A percentile compares a stretch with the other conserved stretches of the same genome.
These are phyloP conservation scores for Panonychus citri DNA, from an alignment of 1,140 invertebrate genomes.

Conservation along the genomic window DNA sequence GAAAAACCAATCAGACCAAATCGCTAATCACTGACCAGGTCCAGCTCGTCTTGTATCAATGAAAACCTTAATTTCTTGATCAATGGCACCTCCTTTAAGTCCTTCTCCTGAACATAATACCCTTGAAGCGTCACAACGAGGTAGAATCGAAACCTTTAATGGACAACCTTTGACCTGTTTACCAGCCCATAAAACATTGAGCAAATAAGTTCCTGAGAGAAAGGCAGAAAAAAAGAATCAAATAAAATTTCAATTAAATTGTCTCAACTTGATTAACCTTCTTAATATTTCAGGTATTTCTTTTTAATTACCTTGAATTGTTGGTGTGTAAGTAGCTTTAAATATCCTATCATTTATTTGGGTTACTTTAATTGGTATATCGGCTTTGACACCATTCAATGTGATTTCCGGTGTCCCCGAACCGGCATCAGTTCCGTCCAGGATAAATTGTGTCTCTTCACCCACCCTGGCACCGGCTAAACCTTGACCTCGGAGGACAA, in stretches of 20 bases:
- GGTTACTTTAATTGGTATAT: constrained; percentile 34
- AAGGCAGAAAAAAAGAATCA: constrained; percentile 16
- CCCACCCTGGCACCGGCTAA: constrained; percentile 61
- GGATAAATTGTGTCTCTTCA: constrained; percentile 75
- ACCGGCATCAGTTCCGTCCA: constrained; percentile 74
- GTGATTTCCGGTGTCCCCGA: constrained; percentile 40
- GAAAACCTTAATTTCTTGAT: constrained; percentile 76
- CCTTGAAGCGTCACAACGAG: constrained; percentile 25
- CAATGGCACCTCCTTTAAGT: constrained; percentile 67
- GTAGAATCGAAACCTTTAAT: constrained; percentile 25
- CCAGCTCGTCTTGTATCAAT: constrained; percentile 88
- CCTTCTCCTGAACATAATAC: constrained; percentile 49
- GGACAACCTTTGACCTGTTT: constrained; percentile 30
- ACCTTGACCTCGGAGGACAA: constrained; percentile 66
- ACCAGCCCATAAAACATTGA: constrained; percentile 78
- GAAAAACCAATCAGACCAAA: no score
- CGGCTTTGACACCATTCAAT: constrained; percentile 45
- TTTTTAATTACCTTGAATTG: constrained; percentile 49
- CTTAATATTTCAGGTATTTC: constrained; percentile 20
- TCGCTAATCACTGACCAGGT: constrained; percentile 31
- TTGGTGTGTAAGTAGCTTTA: constrained; percentile 66
- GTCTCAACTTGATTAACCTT: not conserved
- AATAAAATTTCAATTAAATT: constrained; percentile 21
- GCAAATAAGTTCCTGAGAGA: constrained; percentile 30
- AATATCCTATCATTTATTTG: constrained; percentile 48